Evolutionary conservation across 2,888 invertebrate genomes (phyloP), one percentile per base, ranked within the genome.

Genomic region (Rhaphigaster nebulosa): DNA sequence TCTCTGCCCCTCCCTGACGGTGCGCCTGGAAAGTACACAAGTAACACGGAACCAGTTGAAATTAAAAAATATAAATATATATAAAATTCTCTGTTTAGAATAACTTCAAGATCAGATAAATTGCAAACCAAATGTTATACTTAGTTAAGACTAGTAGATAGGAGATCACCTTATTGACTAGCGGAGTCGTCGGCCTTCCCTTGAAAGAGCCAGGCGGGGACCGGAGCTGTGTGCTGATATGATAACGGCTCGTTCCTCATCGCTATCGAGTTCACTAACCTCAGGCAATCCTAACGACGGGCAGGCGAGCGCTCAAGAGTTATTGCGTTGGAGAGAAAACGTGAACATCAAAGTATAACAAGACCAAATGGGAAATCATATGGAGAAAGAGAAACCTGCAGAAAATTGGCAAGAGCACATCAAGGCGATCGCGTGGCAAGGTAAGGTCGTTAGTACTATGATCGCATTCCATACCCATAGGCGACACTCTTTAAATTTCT

Each of bases 371-470:
- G 20, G 20, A 76, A 38, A 76, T 12, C n/a, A 45, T 13, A 26
- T 26, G 41, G 10, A 45, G 13, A 26, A 26, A 5, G 8, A 45
- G 45, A 45, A 84, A 45, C 41, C 26, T 1, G 76, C 23, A 80
- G 41, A 80, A 80, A 80, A 45, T 84, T 18, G 13, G 26, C n/a
- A 50, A 45, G 45, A 84, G n/a, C n/a, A 50, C 1, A 50, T 26
- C 84, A 84, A 84, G 84, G 84, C 45, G n/a, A 84, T 45, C 84
- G 84, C 45, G 84, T n/a, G 45, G 26, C 45, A 50, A 50, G 45
- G 84, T 84, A n/a, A 84, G 84, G 84, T n/a, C 84, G 45, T n/a
- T 45, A 23, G 84, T 84, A n/a, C 84, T 45, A 26, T 4, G 6
- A n/a, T 84, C 5, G 84, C 45, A 84, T 84, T 45, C 84, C 45